phyloP scores from a whole-genome alignment of 1,140 invertebrate genomes.

The Megalonaias nervosa region DNA sequence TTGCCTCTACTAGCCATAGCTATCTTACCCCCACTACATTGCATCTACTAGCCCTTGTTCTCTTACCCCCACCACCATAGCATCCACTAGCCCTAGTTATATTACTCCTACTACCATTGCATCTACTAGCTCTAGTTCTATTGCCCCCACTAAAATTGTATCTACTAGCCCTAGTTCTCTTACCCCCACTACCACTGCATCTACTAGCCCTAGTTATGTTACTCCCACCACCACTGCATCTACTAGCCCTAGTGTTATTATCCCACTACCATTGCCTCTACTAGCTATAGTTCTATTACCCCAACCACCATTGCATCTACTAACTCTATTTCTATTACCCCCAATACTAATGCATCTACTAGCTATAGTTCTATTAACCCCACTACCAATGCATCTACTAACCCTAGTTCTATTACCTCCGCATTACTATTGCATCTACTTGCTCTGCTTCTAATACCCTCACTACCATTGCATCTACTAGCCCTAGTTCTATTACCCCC shows the following conservation, averaged over 20 bases:
- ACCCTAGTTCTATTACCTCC: neutral
- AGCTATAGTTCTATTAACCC: neutral
- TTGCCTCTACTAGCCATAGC: neutral
- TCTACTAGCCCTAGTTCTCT: neutral
- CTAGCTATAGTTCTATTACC: neutral
- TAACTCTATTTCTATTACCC: neutral
- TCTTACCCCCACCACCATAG: neutral
- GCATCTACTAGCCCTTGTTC: neutral
- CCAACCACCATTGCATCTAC: neutral
- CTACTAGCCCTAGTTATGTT: neutral
- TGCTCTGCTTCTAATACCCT: neutral
- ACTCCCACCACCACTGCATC: neutral
- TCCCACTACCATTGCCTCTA: neutral
- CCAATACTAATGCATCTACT: neutral
- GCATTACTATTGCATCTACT: conserved; percentile 2
- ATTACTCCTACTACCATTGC: neutral
- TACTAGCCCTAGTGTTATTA: neutral
- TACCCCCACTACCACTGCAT: neutral
- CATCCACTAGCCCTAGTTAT: neutral
- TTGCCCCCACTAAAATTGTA: neutral
- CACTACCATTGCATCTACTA: conserved; percentile 1
- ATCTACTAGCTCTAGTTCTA: neutral
- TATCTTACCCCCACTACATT: too few relatives aligned
- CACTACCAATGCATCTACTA: conserved; percentile 5
- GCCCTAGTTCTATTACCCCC: neutral